Conservation (phyloP, 2,888 invertebrate genomes). For the Cephonodes hylas region DNA sequence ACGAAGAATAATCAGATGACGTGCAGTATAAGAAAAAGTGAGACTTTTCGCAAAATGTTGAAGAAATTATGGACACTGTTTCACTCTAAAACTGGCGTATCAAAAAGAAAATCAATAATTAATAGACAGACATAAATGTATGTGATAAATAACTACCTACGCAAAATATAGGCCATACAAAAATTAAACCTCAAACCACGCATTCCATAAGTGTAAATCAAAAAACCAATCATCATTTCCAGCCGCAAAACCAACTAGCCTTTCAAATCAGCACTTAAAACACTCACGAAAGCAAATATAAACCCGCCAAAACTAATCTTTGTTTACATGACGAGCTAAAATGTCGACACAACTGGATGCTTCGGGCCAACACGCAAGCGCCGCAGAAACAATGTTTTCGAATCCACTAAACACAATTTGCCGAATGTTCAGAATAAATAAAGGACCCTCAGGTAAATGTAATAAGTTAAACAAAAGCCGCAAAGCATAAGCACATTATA, state of each 20-base stretch:
- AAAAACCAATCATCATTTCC: neutral
- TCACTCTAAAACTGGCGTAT: no score
- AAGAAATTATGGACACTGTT: no score
- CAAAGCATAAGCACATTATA: conserved; percentile 16
- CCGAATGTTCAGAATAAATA: conserved; percentile 19
- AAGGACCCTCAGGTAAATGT: conserved; percentile 21
- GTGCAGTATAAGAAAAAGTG: no score
- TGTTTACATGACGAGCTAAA: neutral
- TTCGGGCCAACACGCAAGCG: neutral
- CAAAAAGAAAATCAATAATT: no score
- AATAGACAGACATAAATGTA: no score
- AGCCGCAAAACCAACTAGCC: neutral
- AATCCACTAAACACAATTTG: conserved; percentile 27
- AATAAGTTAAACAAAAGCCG: conserved; percentile 26
- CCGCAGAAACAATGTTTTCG: conserved; percentile 21
- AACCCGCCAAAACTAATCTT: neutral
- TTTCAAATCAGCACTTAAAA: neutral
- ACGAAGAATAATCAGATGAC: no score
- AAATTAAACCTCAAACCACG: no score
- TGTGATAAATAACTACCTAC: no score
- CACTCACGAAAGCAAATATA: neutral
- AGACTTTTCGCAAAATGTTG: no score
- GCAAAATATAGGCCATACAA: no score
- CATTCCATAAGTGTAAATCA: no score
- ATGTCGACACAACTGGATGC: neutral